Evolutionary conservation across 2,888 invertebrate species (phyloP), one percentile per base, ranked within the genome.

Genomic region (Agrochola lota): DNA sequence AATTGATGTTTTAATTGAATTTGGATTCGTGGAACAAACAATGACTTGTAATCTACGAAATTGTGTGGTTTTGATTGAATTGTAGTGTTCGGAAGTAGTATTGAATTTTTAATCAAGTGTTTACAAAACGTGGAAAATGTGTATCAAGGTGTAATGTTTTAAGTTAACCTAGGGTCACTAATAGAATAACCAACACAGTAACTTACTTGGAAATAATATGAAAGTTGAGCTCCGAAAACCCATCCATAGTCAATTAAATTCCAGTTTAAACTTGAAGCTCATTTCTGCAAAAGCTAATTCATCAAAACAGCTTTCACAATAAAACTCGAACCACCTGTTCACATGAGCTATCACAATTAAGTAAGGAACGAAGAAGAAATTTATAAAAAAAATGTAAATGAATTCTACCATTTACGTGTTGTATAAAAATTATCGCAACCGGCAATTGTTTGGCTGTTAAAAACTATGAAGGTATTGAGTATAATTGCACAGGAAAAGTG

Each of bases 401-500:
- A 87, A 84, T 90, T 89, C 88, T 88, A 90, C 90, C 89, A 91
- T 92, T 91, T 87, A 91, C 91, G 88, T 90, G 88, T 84, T 86
- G 83, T 81, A 82, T 85, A 83, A 80, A 80, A 83, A 88, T 86
- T 83, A 89, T 80, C 84, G 82, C 74, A 89, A 89, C 88, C 85
- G 72, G 89, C 89, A 91, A 91, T 93, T 91, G 89, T 91, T 92
- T 89, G 89, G 84, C 87, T 86, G 88, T 91, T 91, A 90, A 92
- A 89, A 91, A 91, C 87, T 90, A 89, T 87, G 90, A 91, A 91
- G 89, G 86, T 89, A 90, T 89, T 83, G 84, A 79, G 80, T 87
- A 87, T 94, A 94, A 95, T 95, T 94, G 91, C 90, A 92, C 89
- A 90, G 89, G 90, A 83, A 88, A 91, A 93, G 88, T 87, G 88